Conservation (phyloP, 2,888 invertebrate species). For the Augochlorella aurata region DNA sequence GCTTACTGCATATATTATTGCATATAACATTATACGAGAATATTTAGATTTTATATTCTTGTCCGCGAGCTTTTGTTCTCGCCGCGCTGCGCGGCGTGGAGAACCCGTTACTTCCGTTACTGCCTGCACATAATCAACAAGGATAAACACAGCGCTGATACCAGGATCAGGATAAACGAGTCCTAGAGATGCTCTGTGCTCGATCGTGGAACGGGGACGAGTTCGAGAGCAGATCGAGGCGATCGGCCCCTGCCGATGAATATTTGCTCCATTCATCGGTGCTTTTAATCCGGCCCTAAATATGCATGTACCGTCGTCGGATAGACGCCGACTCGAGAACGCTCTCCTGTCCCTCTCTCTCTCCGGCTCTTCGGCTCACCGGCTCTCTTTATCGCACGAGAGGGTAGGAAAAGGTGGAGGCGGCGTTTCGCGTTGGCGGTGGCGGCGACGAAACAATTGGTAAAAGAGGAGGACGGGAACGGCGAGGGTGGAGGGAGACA, state of each 20-base stretch:
- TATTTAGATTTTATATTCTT: too few relatives aligned
- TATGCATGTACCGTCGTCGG: not conserved
- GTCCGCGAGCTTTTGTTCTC: too few relatives aligned
- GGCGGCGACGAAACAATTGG: constrained; percentile 34
- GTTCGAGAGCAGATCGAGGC: not conserved
- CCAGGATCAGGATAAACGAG: not conserved
- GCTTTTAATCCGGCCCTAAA: constrained; percentile 9
- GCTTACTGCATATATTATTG: too few relatives aligned
- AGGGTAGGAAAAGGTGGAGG: constrained; percentile 19
- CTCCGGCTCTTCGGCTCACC: not conserved
- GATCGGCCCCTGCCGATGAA: constrained; percentile 1
- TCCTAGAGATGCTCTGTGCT: not conserved
- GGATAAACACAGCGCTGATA: not conserved
- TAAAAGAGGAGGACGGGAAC: constrained; percentile 40
- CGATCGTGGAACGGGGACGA: not conserved
- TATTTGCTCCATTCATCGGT: constrained; percentile 13
- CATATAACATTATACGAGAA: too few relatives aligned
- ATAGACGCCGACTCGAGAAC: constrained; percentile 1
- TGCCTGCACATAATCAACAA: not conserved
- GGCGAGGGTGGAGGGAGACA: constrained; percentile 38
- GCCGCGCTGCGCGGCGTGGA: too few relatives aligned
- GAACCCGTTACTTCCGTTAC: constrained; percentile 4
- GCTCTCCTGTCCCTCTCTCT: not conserved
- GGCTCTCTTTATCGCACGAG: not conserved
- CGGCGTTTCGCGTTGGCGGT: not conserved